phyloP scores from a whole-genome alignment of 2,797 vertebrate species.

The Crenuchus spilurus region DNA sequence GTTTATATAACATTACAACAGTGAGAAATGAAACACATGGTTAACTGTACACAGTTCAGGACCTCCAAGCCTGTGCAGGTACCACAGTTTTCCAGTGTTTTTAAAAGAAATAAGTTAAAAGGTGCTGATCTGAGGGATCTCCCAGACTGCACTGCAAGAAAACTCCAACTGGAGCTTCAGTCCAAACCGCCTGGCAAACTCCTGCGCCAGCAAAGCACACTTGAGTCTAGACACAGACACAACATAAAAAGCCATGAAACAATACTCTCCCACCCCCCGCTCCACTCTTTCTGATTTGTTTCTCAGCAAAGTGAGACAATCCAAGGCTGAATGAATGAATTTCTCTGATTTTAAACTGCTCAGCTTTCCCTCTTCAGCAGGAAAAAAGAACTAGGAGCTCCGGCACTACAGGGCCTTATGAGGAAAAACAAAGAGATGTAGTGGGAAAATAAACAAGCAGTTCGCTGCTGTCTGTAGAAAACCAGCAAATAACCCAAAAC shows the following conservation, averaged over 20 bases:
- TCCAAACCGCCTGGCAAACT: neutral
- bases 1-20: too few species aligned
- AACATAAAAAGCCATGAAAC: constrained; percentile 9
- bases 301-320: neutral
- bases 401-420: neutral
- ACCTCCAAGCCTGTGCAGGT: neutral
- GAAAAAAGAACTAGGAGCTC: neutral
- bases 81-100: neutral
- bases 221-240: constrained; percentile 1
- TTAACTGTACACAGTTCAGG: too few species aligned
- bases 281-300: neutral
- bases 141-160: neutral
- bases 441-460: neutral
- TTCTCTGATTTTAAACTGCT: neutral
- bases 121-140: neutral
- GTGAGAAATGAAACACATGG: too few species aligned
- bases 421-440: neutral
- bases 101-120: neutral
- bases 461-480: neutral
- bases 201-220: neutral
- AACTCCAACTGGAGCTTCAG: neutral
- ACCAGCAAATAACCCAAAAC: neutral
- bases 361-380: neutral
- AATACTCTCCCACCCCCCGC: neutral
- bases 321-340: constrained; percentile 1